These are phyloP conservation scores for Macrotis lagotis DNA, from an alignment of 2,113 vertebrate genomes.

Conservation along the genomic window DNA sequence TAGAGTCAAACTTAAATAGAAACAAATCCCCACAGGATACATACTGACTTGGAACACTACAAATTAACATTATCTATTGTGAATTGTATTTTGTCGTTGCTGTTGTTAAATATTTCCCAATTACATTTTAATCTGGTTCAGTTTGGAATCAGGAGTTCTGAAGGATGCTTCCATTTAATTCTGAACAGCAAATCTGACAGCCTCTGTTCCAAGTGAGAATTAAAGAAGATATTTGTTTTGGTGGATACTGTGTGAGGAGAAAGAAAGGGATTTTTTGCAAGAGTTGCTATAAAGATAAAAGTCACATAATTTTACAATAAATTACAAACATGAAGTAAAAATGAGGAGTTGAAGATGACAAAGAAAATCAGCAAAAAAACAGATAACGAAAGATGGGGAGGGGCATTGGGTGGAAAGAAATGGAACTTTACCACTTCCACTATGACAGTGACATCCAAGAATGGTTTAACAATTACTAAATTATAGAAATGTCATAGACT, in stretches of 20 bases:
- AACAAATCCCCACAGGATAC: neutral
- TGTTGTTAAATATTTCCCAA: neutral
- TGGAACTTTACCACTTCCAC: neutral
- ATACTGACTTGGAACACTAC: neutral
- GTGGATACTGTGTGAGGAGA: neutral
- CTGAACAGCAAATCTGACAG: neutral
- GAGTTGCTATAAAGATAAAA: neutral
- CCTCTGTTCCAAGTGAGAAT: neutral
- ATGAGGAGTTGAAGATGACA: neutral
- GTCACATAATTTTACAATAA: neutral
- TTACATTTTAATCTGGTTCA: neutral
- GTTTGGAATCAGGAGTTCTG: neutral
- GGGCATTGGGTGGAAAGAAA: neutral
- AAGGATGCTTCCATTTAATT: neutral
- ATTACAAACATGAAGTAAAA: neutral
- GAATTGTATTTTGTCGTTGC: neutral
- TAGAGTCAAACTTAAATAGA: neutral
- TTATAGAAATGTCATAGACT: neutral
- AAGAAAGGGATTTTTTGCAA: neutral
- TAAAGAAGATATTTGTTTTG: neutral
- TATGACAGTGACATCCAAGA: neutral
- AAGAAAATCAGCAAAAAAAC: neutral
- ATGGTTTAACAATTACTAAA: neutral
- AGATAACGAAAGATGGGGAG: neutral
- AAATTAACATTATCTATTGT: neutral